Conservation (phyloP, 92 coral and sea anemone genomes). For the Actinostola sp. region DNA sequence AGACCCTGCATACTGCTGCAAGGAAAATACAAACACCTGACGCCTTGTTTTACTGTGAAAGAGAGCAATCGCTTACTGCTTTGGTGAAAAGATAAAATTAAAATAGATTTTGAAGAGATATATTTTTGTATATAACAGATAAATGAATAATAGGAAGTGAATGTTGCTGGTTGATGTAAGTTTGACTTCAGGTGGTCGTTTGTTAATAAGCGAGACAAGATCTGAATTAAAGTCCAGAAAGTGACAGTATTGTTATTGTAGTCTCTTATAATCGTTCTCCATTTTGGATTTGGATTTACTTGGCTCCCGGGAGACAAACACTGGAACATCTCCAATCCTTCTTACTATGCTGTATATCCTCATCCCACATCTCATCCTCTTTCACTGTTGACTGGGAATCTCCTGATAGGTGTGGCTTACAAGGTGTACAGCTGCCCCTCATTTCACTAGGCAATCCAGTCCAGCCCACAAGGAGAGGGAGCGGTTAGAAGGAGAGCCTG, state of each 20-base stretch:
- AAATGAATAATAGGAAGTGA: not conserved
- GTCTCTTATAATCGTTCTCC: no score
- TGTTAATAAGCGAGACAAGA: no score
- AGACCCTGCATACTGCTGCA: constrained; percentile 83
- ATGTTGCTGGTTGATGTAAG: not conserved
- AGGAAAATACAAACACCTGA: constrained; percentile 15
- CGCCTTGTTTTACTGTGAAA: constrained; percentile 6
- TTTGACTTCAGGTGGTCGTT: not conserved
- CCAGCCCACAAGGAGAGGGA: constrained; percentile 92
- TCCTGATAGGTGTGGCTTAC: no score
- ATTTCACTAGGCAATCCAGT: constrained; percentile 52
- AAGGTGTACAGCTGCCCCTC: no score
- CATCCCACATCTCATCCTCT: no score
- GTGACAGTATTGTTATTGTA: no score
- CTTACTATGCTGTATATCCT: no score
- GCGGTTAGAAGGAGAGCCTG: constrained; percentile 78
- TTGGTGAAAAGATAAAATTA: not conserved
- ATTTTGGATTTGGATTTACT: no score
- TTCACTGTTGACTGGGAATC: no score
- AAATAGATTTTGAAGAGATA: not conserved
- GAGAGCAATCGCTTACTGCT: not conserved
- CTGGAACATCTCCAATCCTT: no score
- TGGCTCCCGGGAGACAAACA: no score
- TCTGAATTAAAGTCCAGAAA: no score
- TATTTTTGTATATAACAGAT: constrained; percentile 5